Evolutionary conservation across 2,797 vertebrate species (phyloP).

Genomic region (Muraenolepis orangiensis): DNA sequence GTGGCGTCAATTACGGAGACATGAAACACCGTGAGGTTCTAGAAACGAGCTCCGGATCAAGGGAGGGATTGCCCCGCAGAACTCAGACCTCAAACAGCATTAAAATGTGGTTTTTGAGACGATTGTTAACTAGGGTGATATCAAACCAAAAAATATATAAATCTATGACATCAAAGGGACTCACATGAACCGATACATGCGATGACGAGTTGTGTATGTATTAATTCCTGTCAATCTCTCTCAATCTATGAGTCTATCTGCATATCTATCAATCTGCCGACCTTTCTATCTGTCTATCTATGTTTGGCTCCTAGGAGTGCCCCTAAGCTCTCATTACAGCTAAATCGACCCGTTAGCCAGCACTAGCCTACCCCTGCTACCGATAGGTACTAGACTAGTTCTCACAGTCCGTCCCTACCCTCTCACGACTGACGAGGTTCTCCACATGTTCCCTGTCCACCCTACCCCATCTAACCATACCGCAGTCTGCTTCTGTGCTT

Average conservation of each 20-base stretch:
- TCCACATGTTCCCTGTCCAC: too few species aligned
- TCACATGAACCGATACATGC: neutral
- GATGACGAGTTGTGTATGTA: neutral
- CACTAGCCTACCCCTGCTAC: too few species aligned
- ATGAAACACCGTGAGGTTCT: constrained; percentile 25
- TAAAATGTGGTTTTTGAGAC: constrained; percentile 45
- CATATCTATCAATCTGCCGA: neutral
- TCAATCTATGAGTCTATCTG: neutral
- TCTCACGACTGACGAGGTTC: too few species aligned
- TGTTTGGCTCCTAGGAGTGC: too few species aligned
- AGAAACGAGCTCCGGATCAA: constrained; percentile 38
- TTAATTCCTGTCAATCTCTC: neutral
- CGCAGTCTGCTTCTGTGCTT: too few species aligned
- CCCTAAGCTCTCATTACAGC: too few species aligned
- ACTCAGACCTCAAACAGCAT: constrained; percentile 46
- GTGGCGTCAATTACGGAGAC: constrained; percentile 16
- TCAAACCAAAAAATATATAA: neutral
- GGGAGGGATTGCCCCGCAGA: constrained; percentile 39
- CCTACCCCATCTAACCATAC: too few species aligned
- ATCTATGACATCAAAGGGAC: neutral
- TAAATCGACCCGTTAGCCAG: too few species aligned
- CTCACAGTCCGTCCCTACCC: too few species aligned
- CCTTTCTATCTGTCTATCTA: too few species aligned
- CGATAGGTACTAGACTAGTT: too few species aligned
- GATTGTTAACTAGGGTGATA: neutral